Base-by-base conservation (phyloP, 2,113 vertebrate genomes). In the Euleptes europaea region DNA sequence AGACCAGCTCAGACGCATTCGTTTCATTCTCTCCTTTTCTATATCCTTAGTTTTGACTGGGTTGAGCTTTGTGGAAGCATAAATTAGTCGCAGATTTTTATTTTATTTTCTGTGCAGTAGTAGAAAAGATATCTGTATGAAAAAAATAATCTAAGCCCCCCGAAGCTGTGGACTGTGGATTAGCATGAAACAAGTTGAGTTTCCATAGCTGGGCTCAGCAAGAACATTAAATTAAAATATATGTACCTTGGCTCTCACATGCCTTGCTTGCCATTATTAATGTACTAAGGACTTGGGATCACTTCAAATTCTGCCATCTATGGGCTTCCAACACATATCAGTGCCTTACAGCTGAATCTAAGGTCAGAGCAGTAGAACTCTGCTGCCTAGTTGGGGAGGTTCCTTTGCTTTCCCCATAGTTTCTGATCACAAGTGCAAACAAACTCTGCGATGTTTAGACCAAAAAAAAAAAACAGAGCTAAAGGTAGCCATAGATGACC, bases 141-240 rank as follows among this genome's bases (percentile, higher is more conserved):
- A n/a, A 85, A 88, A 89, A 91, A 86, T 90, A 91, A 92, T 86
- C 78, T 89, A 94, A 95, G 44, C n/a, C 6, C 86, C 67, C 0
- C 0, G 2, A 89, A 85, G 81, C 13, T 92, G 66, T 40, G 78
- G 74, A 80, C 78, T 60, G 47, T 65, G 75, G 82, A 90, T 91
- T 94, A 85, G 23, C 73, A 86, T 79, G 72, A 94, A 86, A 8
- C 40, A 87, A 92, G 4, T 80, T 85, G 71, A 78, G 21, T 26
- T 65, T 85, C 44, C 84, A 78, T 85, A 83, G 71, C 31, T 88
- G 89, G 33, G 23, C 14, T 90, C 72, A 86, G 40, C 9, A 88
- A 81, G 78, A 90, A 57, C 12, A 74, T 84, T 84, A 82, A 13
- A 83, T 79, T 84, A 40, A 81, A 88, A 88, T 75, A 51, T 26